Evolutionary conservation across 2,797 vertebrate genomes (phyloP).

Genomic region (Okamejei kenojei): DNA sequence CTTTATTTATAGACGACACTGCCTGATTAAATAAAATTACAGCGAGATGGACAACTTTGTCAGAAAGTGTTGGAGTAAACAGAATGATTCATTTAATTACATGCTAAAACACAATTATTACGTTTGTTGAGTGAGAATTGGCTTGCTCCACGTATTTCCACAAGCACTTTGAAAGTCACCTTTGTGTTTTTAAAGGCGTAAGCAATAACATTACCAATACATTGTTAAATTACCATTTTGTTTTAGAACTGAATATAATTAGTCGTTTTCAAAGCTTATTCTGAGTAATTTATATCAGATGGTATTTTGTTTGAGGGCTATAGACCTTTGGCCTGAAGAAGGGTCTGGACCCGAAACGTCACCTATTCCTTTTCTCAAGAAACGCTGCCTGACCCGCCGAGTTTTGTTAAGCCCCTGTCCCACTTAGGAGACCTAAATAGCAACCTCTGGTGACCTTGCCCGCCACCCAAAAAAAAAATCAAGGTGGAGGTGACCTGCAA

Average conservation of each 20-base stretch:
- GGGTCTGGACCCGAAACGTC: too few relatives aligned
- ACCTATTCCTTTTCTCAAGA: too few relatives aligned
- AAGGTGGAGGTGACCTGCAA: too few relatives aligned
- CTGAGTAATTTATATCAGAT: not conserved
- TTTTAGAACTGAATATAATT: not conserved
- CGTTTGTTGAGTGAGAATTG: not conserved
- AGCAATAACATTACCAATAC: not conserved
- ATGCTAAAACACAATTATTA: constrained; percentile 6
- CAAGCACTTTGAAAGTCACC: not conserved
- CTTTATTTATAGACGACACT: constrained; percentile 27
- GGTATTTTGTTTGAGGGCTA: not conserved
- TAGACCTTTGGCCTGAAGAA: too few relatives aligned
- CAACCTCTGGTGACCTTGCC: too few relatives aligned
- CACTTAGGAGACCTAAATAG: too few relatives aligned
- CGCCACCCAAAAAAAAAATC: too few relatives aligned
- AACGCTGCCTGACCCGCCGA: too few relatives aligned
- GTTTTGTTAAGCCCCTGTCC: too few relatives aligned
- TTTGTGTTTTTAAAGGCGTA: not conserved
- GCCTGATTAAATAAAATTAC: constrained; percentile 25
- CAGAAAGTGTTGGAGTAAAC: constrained; percentile 16
- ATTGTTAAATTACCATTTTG: not conserved
- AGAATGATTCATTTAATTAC: constrained; percentile 31
- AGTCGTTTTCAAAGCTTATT: not conserved
- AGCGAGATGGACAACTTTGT: constrained; percentile 20
- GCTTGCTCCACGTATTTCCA: not conserved